Evolutionary conservation across 2,113 vertebrate genomes (phyloP).

Genomic region (Lagenorhynchus albirostris): DNA sequence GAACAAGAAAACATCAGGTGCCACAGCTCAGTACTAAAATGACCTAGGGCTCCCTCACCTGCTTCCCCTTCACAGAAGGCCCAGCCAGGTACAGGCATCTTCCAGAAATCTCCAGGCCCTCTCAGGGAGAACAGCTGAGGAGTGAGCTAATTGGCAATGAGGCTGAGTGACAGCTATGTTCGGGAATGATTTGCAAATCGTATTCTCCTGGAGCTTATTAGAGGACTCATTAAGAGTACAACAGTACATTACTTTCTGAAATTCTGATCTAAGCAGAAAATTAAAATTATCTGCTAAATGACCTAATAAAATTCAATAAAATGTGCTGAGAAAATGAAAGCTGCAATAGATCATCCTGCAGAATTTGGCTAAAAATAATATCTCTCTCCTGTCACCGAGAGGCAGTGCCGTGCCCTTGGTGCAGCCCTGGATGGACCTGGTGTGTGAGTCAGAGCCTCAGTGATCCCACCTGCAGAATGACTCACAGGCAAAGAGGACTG

Average conservation of each 20-base stretch:
- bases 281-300: constrained; percentile 89
- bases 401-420: background rate
- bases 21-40: background rate
- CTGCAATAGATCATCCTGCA: constrained; percentile 56
- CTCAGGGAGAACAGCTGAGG: constrained; percentile 78
- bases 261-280: constrained; percentile 89
- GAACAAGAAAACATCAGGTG: constrained; percentile 20
- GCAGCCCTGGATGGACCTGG: background rate
- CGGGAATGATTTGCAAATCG: constrained; percentile 82
- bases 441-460: background rate
- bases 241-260: constrained; percentile 86
- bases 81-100: constrained; percentile 62
- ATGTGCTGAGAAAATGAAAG: constrained; percentile 83
- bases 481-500: background rate
- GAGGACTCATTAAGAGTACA: constrained; percentile 85
- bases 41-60: constrained; percentile 37
- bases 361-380: constrained; percentile 70
- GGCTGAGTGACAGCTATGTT: constrained; percentile 84
- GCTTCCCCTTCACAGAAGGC: constrained; percentile 44
- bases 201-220: constrained; percentile 86
- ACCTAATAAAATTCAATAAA: constrained; percentile 85
- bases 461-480: background rate
- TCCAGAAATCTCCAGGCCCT: constrained; percentile 80
- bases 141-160: constrained; percentile 78
- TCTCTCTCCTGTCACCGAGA: constrained; percentile 3